Conservation (phyloP, 2,888 invertebrate species). For the Priocnemis perturbator region DNA sequence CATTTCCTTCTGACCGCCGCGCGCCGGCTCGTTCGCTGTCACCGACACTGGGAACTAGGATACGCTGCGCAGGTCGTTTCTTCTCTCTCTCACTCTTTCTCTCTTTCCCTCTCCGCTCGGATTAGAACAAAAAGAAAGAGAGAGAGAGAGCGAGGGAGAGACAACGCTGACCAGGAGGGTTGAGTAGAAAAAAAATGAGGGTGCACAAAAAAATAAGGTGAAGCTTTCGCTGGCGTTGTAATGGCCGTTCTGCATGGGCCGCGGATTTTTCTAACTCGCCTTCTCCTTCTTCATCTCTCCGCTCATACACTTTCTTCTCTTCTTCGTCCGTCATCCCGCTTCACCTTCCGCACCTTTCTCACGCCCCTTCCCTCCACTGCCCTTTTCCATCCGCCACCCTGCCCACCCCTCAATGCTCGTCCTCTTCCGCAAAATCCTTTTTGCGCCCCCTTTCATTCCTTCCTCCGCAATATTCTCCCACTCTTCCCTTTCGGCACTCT, state of each 20-base stretch:
- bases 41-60: no score
- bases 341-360: no score
- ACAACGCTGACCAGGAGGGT: no score
- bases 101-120: constrained; percentile 9
- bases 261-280: constrained; percentile 5
- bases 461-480: no score
- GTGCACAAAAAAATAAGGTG: constrained; percentile 9
- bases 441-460: no score
- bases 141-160: neutral
- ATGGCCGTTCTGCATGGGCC: constrained; percentile 40
- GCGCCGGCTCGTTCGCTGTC: no score
- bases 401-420: no score
- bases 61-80: neutral
- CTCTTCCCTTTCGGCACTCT: no score
- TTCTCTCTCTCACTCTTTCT: neutral
- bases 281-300: neutral
- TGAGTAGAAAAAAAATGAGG: neutral
- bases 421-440: no score
- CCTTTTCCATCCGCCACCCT: no score
- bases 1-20: no score
- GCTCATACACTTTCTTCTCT: neutral
- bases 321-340: neutral
- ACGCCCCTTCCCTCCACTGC: no score
- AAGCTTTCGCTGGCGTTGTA: constrained; percentile 38
- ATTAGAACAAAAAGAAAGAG: neutral